Conservation (phyloP, 2,113 vertebrate genomes). For the Ancistrus triradiatus region DNA sequence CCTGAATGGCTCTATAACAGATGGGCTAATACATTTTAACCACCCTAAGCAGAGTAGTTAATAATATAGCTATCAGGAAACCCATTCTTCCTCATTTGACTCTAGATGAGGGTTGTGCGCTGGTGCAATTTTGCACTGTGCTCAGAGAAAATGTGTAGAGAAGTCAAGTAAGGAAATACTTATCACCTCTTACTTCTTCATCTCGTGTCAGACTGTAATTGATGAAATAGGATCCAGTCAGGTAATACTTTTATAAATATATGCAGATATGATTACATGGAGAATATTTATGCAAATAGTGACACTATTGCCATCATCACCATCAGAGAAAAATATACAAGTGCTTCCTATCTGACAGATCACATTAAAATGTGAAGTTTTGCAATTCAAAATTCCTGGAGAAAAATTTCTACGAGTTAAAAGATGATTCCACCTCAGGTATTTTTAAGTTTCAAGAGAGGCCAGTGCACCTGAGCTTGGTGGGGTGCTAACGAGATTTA, state of each 20-base stretch:
- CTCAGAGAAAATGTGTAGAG: constrained; percentile 54
- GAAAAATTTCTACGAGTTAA: not conserved
- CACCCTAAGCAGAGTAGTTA: constrained; percentile 61
- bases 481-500: constrained; percentile 34
- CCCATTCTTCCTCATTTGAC: constrained; percentile 70
- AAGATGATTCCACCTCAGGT: too few relatives aligned
- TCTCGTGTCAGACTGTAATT: constrained; percentile 1
- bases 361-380: not conserved
- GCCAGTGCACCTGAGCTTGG: constrained; percentile 22
- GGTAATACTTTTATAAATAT: constrained; percentile 36
- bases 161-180: constrained; percentile 59
- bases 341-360: constrained; percentile 5
- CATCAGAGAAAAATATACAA: constrained; percentile 17
- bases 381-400: constrained; percentile 13
- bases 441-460: too few relatives aligned
- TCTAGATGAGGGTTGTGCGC: constrained; percentile 15
- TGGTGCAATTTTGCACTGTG: constrained; percentile 35
- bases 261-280: constrained; percentile 27
- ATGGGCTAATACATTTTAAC: constrained; percentile 63
- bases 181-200: constrained; percentile 46
- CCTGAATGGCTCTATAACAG: constrained; percentile 68
- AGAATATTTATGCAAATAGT: constrained; percentile 27
- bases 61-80: constrained; percentile 70
- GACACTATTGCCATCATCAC: constrained; percentile 11
- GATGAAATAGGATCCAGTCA: constrained; percentile 44